Percentiles rank a stretch among this genome's conserved stretches.
Evolutionary conservation across 2,797 vertebrate species (phyloP).

Genomic region (Anolis apletophallus): DNA sequence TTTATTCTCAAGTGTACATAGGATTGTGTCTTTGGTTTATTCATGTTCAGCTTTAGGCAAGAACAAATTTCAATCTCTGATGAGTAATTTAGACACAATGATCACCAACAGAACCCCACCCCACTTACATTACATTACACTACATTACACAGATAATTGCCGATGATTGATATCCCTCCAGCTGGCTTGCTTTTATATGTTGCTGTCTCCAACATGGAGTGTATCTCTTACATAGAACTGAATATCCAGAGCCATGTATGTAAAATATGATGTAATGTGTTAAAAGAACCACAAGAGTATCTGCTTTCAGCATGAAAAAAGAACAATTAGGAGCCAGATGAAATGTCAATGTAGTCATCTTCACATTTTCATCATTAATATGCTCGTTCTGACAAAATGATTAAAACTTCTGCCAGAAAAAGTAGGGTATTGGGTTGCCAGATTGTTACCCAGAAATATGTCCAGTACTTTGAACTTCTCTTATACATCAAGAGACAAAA

Average conservation of each 20-base stretch:
- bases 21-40: slow-evolving; percentile 4
- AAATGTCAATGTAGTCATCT: not conserved
- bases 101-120: slow-evolving; percentile 6
- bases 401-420: slow-evolving; percentile 8
- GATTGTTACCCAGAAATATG: not conserved
- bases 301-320: slow-evolving; percentile 9
- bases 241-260: not conserved
- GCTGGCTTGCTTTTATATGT: not conserved
- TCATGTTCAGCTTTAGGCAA: slow-evolving; percentile 36
- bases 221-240: not conserved
- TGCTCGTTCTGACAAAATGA: not conserved
- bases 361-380: not conserved
- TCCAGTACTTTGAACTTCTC: not conserved
- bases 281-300: not conserved
- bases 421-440: not conserved
- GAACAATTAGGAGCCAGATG: not conserved
- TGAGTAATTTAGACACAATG: slow-evolving; percentile 30
- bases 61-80: slow-evolving; percentile 27
- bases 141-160: slow-evolving; percentile 25
- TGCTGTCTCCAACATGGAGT: not conserved
- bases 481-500: not conserved
- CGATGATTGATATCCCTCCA: not conserved
- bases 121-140: not conserved
- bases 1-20: not conserved
- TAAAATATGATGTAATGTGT: slow-evolving; percentile 1